Base-by-base conservation (phyloP, 2,797 vertebrate genomes). In the Anguilla obscura region DNA sequence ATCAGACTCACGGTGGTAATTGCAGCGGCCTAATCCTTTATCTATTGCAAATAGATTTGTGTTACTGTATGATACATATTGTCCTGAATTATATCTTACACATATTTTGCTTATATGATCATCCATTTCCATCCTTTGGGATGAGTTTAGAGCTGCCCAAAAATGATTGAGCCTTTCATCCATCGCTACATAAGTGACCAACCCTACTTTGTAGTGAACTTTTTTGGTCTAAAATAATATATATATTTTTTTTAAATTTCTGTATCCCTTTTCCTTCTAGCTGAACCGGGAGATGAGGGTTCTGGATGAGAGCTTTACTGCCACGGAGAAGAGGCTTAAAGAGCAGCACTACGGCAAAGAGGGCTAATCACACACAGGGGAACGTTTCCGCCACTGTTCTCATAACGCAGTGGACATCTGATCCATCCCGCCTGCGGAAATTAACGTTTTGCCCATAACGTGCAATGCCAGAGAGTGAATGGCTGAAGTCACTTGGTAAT, bases 201-300 rank as follows among this genome's bases (percentile, higher is more conserved):
- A 45, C 5, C 18, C 3, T 24, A 45, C 76, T 80, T 80, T 80
- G 12, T 80, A 8, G 16, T 40, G 14, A 21, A 80, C 5, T 45
- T 6, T 40, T 80, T 80, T 18, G 1, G 76, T 45, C 33, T 80
- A 80, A 80, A 24, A 18, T 3, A 33, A 33, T 30, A 40, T 40
- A 54, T 63, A 24, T 6, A 27, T n/a, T 9, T 69, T 9, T 69
- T 18, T 14, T 33, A 33, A 40, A 2, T 36, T 0, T 33, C 30
- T 36, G 2, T 27, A 0, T 76, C 69, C 8, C n/a, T 84, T 33
- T 16, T 16, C 69, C 69, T 88, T 90, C 69, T 89, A 96, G 95
- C 27, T 93, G 80, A 93, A 66, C 50, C 85, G 88, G 71, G 86
- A 94, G 76, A 90, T 95, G 88, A 89, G 94, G 86, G 89, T 10